A percentile compares a stretch with the other conserved stretches of the same genome.
Conservation (phyloP, 2,888 invertebrate species). For the Yponomeuta sedellus region DNA sequence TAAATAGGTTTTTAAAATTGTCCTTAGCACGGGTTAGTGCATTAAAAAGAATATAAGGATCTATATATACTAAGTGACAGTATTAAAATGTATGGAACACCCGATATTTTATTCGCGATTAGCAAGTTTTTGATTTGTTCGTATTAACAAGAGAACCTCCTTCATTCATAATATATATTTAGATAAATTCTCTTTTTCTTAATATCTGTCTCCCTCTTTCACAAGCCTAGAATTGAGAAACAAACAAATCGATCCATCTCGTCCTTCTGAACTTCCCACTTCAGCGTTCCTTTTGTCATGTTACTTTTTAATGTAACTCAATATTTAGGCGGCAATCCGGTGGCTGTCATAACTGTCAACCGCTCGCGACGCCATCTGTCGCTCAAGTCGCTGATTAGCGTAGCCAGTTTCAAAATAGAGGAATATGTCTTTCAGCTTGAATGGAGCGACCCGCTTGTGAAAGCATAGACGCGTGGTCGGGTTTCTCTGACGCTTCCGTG, state of each 20-base stretch:
- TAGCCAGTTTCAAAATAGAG: slow-evolving; percentile 19
- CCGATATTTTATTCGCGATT: no score
- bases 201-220: no score
- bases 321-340: slow-evolving; percentile 15
- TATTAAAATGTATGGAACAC: no score
- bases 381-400: slow-evolving; percentile 28
- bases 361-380: slow-evolving; percentile 26
- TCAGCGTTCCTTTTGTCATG: neutral
- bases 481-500: neutral
- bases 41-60: no score
- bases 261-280: neutral
- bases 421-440: neutral
- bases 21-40: no score
- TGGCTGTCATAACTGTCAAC: slow-evolving; percentile 25
- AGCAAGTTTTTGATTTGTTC: no score
- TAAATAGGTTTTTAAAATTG: no score
- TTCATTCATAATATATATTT: no score
- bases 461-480: neutral
- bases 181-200: no score
- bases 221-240: no score
- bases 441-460: neutral
- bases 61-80: no score
- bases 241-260: neutral
- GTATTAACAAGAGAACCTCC: no score
- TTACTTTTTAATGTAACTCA: slow-evolving; percentile 11